These are phyloP conservation scores for Thysanoteuthis rhombus DNA, from an alignment of 2,888 invertebrate species.

Conservation along the genomic window DNA sequence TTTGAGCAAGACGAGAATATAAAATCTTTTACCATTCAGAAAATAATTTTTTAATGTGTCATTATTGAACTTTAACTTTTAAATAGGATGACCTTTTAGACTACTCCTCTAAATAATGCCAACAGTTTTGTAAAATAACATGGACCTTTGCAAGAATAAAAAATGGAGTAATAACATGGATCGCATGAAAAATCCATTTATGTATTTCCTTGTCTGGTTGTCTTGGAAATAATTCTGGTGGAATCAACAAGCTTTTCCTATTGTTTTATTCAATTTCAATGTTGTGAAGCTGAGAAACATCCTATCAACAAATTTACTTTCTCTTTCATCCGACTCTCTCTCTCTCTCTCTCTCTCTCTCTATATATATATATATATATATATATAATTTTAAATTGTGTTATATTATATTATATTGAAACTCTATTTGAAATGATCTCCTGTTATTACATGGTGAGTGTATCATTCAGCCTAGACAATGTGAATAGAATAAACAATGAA, in stretches of 20 bases:
- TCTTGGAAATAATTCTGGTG: not conserved
- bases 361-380: slow-evolving; percentile 12
- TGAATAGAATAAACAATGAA: too few relatives aligned
- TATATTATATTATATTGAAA: too few relatives aligned
- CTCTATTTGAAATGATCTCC: too few relatives aligned
- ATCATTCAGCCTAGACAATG: too few relatives aligned
- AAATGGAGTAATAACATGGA: not conserved
- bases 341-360: not conserved
- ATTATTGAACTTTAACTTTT: not conserved
- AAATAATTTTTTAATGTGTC: not conserved
- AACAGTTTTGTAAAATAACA: not conserved
- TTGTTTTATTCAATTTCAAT: not conserved
- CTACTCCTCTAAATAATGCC: not conserved
- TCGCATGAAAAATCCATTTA: not conserved
- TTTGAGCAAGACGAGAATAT: too few relatives aligned
- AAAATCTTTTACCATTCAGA: too few relatives aligned
- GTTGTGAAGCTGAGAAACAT: not conserved
- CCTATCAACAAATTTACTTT: not conserved
- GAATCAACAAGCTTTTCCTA: not conserved
- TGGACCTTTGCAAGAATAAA: not conserved
- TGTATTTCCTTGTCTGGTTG: not conserved
- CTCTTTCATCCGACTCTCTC: not conserved
- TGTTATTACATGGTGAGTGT: too few relatives aligned
- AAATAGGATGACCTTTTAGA: not conserved
- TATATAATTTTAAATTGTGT: too few relatives aligned